Conservation (phyloP, 2,797 vertebrate genomes). For the Crocidura indochinensis region DNA sequence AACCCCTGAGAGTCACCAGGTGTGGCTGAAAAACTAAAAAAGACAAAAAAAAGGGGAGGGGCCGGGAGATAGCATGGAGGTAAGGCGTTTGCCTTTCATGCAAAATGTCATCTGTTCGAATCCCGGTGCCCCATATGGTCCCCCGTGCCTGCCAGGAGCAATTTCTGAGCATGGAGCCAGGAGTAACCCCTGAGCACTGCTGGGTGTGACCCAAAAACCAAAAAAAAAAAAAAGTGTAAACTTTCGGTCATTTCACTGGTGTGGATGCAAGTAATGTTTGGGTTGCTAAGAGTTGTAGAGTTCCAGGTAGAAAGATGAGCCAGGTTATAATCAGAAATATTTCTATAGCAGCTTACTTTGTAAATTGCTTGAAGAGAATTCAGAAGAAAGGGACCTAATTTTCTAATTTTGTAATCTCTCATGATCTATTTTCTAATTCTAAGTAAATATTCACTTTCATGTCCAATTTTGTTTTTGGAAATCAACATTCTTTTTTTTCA, state of each 20-base stretch:
- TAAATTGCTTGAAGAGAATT: conserved; percentile 63
- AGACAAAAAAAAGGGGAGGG: too few species aligned
- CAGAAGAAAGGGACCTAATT: conserved; percentile 80
- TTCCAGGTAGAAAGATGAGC: conserved; percentile 65
- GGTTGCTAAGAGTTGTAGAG: neutral
- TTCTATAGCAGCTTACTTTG: conserved; percentile 74
- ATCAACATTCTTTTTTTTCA: conserved; percentile 66
- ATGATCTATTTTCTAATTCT: conserved; percentile 75
- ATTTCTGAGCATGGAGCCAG: too few species aligned
- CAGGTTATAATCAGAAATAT: conserved; percentile 58
- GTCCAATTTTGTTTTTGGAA: conserved; percentile 78
- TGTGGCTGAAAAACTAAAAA: too few species aligned
- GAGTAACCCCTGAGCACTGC: too few species aligned
- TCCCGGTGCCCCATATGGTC: too few species aligned
- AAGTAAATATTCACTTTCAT: conserved; percentile 79
- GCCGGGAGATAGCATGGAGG: too few species aligned
- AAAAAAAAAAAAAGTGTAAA: neutral
- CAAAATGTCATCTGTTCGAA: too few species aligned
- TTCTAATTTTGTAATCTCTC: conserved; percentile 72
- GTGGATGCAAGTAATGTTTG: neutral
- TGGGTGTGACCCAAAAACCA: too few species aligned
- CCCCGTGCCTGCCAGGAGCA: too few species aligned
- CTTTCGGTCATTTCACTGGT: neutral
- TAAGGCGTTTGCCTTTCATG: too few species aligned
- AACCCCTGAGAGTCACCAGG: too few species aligned